Evolutionary conservation across 2,797 vertebrate genomes (phyloP).

Genomic region (Prionace glauca): DNA sequence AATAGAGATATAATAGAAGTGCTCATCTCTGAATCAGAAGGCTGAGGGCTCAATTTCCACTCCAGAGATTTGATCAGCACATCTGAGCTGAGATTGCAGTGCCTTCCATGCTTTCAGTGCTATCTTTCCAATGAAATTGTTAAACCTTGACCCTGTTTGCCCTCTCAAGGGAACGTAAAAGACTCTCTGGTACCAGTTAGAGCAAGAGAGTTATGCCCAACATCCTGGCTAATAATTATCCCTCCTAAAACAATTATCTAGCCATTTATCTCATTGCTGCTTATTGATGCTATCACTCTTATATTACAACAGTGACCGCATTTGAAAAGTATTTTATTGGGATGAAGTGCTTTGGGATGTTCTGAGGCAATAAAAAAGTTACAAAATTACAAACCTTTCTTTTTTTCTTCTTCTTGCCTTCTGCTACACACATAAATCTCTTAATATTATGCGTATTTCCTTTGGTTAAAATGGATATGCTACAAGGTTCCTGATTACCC

Average conservation of each 20-base stretch:
- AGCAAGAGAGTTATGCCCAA: not conserved
- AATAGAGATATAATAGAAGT: no score
- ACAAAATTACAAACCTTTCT: not conserved
- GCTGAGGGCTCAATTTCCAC: not conserved
- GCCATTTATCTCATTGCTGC: not conserved
- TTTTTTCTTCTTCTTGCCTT: not conserved
- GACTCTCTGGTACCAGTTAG: not conserved
- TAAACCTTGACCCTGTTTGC: not conserved
- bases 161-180: not conserved
- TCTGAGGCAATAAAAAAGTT: not conserved
- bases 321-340: not conserved
- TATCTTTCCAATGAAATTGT: not conserved
- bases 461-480: not conserved
- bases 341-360: not conserved
- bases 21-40: not conserved
- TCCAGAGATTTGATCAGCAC: not conserved
- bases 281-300: not conserved
- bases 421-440: not conserved
- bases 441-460: not conserved
- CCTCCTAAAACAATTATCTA: not conserved
- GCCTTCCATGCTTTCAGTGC: not conserved
- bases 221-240: not conserved
- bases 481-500: not conserved
- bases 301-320: not conserved
- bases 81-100: not conserved